Evolutionary conservation across 2,888 invertebrate genomes (phyloP).

Genomic region (Pedicia rivosa): DNA sequence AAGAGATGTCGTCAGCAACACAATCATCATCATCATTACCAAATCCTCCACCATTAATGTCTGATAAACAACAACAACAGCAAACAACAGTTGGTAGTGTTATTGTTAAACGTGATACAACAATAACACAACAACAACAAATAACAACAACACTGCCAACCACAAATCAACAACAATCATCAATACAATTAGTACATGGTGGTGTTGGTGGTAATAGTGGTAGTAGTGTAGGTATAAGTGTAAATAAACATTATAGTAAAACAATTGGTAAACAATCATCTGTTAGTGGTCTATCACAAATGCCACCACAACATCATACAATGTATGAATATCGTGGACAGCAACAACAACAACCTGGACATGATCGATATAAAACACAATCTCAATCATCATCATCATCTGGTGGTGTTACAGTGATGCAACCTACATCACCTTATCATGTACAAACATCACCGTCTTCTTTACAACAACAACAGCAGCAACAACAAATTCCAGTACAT

Average conservation of each 20-base stretch:
- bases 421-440: conserved; percentile 10
- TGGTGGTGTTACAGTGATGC: conserved; percentile 9
- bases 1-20: too few relatives aligned
- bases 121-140: too few relatives aligned
- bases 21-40: too few relatives aligned
- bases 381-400: conserved; percentile 27
- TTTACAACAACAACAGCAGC: conserved; percentile 11
- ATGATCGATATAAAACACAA: conserved; percentile 26
- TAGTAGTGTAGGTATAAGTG: too few relatives aligned
- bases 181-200: conserved; percentile 8
- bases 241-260: too few relatives aligned
- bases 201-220: too few relatives aligned
- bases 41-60: conserved; percentile 49
- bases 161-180: conserved; percentile 12
- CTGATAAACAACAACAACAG: conserved; percentile 55
- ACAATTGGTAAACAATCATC: too few relatives aligned
- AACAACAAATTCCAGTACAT: conserved; percentile 15
- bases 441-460: conserved; percentile 4
- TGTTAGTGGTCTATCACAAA: conserved; percentile 22
- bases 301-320: conserved; percentile 19
- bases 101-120: conserved; percentile 52
- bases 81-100: conserved; percentile 36
- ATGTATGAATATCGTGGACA: conserved; percentile 20
- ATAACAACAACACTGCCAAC: conserved; percentile 11
- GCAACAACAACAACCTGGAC: conserved; percentile 30